Evolutionary conservation across 2,888 invertebrate species (phyloP), one percentile per base, ranked within the genome.

Genomic region (Acrobasis repandana): DNA sequence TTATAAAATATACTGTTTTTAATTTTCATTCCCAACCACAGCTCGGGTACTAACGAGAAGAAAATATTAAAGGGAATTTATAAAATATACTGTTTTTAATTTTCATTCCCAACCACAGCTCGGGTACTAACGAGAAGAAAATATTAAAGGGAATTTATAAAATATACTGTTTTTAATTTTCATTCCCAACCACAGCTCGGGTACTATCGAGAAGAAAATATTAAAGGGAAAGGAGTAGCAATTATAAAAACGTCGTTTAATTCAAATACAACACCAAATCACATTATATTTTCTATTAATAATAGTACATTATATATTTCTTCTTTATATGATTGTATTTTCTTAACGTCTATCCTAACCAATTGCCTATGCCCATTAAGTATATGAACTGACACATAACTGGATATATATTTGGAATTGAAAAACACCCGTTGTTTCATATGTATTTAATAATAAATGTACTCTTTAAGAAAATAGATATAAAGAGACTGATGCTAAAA

Each of bases 201-300:
- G 69, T 69, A 61, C 65, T 64, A 28, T 67, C 64, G 50, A 60
- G 58, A 15, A 63, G 67, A 66, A 64, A 63, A 68, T 61, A 61
- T 63, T 63, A 54, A 77, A 86, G 89, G 91, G 88, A 89, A 88
- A 90, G 90, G 91, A 86, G 77, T 73, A 73, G 69, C 72, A 81
- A 86, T 88, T 90, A 90, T 78, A 90, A 91, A 84, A 90, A 91
- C 88, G 71, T 89, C 82, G 72, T 91, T 91, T 91, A 91, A 90
- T 91, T 92, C 90, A 89, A 88, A 88, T 91, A 92, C 91, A 92
- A 92, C 92, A 92, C 82, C 91, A 86, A 92, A 92, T 92, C 91
- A 92, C 92, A 91, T 88, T 92, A 91, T 92, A 92, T 92, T 90
- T 90, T 88, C 85, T 91, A 90, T 90, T 87, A 88, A 86, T 89